A percentile compares a stretch with the other conserved stretches of the same genome.
Conservation (phyloP, 2,113 vertebrate species). For the Hassar affinis region DNA sequence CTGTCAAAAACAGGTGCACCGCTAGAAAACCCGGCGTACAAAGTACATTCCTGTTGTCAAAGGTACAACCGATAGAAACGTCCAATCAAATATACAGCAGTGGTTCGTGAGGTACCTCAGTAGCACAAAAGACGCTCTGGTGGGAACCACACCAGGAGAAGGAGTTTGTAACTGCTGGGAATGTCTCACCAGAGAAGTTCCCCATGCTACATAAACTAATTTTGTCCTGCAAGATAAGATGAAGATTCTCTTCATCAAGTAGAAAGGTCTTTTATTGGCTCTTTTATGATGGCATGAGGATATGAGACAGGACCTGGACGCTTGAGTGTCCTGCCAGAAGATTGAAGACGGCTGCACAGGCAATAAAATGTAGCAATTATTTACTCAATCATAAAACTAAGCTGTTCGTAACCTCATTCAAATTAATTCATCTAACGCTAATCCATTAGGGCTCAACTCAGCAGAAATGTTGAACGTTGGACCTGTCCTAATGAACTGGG, state of each 20-base stretch:
- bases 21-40: neutral
- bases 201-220: neutral
- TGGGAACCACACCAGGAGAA: neutral
- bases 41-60: neutral
- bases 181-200: neutral
- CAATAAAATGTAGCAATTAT: slow-evolving; percentile 2
- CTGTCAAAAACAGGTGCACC: neutral
- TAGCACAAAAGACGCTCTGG: neutral
- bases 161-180: neutral
- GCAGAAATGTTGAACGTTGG: neutral
- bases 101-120: neutral
- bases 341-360: neutral
- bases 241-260: neutral
- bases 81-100: neutral
- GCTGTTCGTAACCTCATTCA: neutral
- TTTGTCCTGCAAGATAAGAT: neutral
- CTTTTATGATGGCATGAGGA: neutral
- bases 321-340: neutral
- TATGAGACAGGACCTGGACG: neutral
- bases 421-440: neutral
- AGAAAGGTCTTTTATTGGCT: neutral
- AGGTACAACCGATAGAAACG: neutral
- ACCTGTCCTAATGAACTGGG: neutral
- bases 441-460: neutral
- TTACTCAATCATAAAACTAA: neutral